Base-by-base conservation (phyloP, 2,888 invertebrate genomes). In the Trileptium ribeirensis region DNA sequence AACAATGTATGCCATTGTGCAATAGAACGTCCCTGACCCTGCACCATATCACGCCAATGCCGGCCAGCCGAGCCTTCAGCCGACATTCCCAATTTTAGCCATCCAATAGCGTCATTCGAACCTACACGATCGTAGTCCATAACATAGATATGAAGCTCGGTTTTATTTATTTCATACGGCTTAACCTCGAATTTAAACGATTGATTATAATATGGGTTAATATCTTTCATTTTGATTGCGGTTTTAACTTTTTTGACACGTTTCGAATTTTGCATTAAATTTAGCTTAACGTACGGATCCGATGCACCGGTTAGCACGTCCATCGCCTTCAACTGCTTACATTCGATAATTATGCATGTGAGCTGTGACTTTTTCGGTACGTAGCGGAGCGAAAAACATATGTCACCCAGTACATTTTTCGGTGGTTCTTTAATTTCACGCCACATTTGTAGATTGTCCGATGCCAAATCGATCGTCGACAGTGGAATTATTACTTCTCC, bases 201-300 rank as follows among this genome's bases (percentile, higher is more conserved):
- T 93, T 99, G 99, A 93, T 99, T 99, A 93, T 98, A 99, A 93
- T 99, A 99, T 89, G 99, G 99, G 93, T 99, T 99, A 91, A 99
- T 93, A 89, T 99, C 99, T 92, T 97, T 97, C 92, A 99, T 99
- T 93, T 99, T 99, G 92, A 99, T 99, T 91, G 97, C 98, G 89
- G 99, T 99, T 93, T 99, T 99, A 94, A 99, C 99, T 93, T 99
- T 99, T 94, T 99, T 99, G 91, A 99, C 93, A 89, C 99, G 93
- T 92, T 99, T 99, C 89, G 96, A 98, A 90, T 98, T 98, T 92
- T 97, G 96, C 95, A 99, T 96, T 90, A 99, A 92, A 88, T 98
- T 97, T 90, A 99, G 97, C 92, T 99, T 99, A 90, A 99, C 98
- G 92, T 99, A 99, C 87, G 98, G 98, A 94, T 99, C 98, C 83